Evolutionary conservation across 92 coral and sea anemone species (phyloP).

Genomic region (Galaxea fascicularis): DNA sequence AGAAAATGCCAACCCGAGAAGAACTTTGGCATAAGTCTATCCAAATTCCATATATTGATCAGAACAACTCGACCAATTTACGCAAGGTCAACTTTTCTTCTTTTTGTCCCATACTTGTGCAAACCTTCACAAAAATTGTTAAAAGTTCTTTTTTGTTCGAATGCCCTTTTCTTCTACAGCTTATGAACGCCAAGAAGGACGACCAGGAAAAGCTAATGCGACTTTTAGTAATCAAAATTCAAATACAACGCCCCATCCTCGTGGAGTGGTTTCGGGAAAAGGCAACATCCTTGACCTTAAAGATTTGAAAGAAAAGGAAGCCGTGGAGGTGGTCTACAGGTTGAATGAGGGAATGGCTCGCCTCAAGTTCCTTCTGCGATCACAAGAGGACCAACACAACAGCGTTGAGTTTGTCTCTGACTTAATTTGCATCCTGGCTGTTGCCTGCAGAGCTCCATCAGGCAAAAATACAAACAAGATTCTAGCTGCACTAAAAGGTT

Average conservation of each 20-base stretch:
- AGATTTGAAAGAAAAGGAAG: slow-evolving; percentile 1
- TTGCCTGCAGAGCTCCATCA: slow-evolving; percentile 40
- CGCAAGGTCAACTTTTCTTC: not conserved
- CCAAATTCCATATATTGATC: not conserved
- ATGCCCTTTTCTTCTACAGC: not conserved
- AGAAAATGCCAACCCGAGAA: not conserved
- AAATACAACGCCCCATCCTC: not conserved
- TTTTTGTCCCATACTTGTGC: not conserved
- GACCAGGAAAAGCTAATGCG: not conserved
- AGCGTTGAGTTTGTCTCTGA: slow-evolving; percentile 33
- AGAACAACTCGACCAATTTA: no score
- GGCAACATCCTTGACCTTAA: not conserved
- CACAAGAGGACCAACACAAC: slow-evolving; percentile 19
- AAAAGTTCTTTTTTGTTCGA: not conserved
- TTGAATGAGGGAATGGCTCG: not conserved
- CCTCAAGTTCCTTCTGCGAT: not conserved
- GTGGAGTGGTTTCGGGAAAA: not conserved
- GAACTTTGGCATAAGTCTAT: not conserved
- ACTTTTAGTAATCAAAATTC: not conserved
- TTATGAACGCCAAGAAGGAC: not conserved
- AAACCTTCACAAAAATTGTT: not conserved
- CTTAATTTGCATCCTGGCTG: slow-evolving; percentile 35
- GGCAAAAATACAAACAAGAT: slow-evolving; percentile 31
- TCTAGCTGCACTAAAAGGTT: slow-evolving; percentile 45
- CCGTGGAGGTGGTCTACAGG: not conserved